phyloP scores from a whole-genome alignment of 2,888 invertebrate species.

The Podotricha telesiphe region DNA sequence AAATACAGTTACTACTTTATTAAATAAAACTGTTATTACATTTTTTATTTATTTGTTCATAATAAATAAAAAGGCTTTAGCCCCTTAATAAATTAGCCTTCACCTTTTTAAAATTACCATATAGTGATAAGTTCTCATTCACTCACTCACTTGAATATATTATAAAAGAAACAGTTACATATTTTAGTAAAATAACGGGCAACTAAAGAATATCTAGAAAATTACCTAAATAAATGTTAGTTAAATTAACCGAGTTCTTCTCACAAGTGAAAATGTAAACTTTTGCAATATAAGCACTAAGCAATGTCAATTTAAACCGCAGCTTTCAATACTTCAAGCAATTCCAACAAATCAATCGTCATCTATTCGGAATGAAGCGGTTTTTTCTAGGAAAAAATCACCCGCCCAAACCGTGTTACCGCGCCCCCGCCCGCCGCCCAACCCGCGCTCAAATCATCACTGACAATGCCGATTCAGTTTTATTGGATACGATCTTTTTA shows the following conservation, averaged over 20 bases:
- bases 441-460: conserved; percentile 66
- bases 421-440: conserved; percentile 47
- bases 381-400: conserved; percentile 74
- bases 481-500: conserved; percentile 80
- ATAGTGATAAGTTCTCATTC: background rate
- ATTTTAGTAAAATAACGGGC: background rate
- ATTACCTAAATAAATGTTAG: background rate
- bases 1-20: background rate
- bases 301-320: conserved; percentile 18
- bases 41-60: background rate
- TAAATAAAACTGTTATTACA: background rate
- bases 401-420: conserved; percentile 80
- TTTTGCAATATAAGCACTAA: conserved; percentile 7
- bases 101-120: background rate
- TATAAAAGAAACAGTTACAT: background rate
- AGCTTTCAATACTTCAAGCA: conserved; percentile 27
- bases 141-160: background rate
- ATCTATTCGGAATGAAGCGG: conserved; percentile 58
- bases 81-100: background rate
- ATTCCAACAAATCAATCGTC: conserved; percentile 69
- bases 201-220: background rate
- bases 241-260: background rate
- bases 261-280: background rate
- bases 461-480: conserved; percentile 76
- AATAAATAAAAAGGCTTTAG: background rate